phyloP scores from a whole-genome alignment of 1,140 invertebrate species.

The Andricus grossulariae region DNA sequence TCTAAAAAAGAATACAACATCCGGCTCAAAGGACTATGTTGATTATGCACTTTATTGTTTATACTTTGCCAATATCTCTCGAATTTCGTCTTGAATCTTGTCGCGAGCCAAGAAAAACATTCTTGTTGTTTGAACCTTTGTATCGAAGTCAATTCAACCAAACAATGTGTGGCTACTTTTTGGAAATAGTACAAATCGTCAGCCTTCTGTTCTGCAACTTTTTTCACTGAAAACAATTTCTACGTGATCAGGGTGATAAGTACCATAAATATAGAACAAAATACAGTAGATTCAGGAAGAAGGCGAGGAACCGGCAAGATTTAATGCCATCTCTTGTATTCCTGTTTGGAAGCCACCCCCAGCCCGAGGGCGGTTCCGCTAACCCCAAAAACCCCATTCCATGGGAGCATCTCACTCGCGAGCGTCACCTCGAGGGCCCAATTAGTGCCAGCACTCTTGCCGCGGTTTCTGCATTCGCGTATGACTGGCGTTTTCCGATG shows the following conservation, averaged over 20 bases:
- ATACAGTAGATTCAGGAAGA: not conserved
- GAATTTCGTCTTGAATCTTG: no score
- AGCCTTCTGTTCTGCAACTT: no score
- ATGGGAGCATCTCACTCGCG: conserved; percentile 61
- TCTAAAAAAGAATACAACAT: no score
- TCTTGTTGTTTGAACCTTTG: no score
- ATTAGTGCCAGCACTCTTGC: conserved; percentile 73
- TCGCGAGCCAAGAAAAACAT: no score
- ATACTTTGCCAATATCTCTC: no score
- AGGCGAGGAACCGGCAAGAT: conserved; percentile 61
- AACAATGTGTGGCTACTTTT: no score
- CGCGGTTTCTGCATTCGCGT: conserved; percentile 72
- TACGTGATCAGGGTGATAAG: not conserved
- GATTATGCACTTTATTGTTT: no score
- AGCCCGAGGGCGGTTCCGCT: conserved; percentile 41
- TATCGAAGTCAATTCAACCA: no score
- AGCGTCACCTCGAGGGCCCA: conserved; percentile 74
- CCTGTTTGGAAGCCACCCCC: conserved; percentile 34
- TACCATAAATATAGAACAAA: not conserved
- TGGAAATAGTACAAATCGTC: no score
- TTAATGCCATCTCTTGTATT: conserved; percentile 66
- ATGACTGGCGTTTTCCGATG: conserved; percentile 71
- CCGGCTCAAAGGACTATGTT: no score
- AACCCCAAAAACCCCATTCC: conserved; percentile 61
- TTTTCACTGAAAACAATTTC: no score